These are phyloP conservation scores for Ramphastos sulfuratus DNA, from an alignment of 2,113 vertebrate species.

Conservation along the genomic window DNA sequence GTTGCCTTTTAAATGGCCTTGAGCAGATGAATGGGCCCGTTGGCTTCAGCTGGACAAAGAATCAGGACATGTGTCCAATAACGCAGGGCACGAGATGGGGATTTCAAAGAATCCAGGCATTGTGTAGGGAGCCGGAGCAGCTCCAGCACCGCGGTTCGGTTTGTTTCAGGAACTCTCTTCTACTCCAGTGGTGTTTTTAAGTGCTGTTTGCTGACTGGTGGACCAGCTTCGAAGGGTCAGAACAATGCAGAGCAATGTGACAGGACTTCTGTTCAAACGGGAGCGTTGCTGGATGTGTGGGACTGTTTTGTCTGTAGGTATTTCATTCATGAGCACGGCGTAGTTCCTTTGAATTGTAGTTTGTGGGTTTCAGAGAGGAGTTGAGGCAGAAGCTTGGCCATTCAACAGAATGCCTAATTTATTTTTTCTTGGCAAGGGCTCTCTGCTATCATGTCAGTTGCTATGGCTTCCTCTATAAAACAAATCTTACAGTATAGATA, in stretches of 20 bases:
- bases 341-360: background rate
- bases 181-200: background rate
- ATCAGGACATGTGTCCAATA: background rate
- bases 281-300: background rate
- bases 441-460: conserved; percentile 40
- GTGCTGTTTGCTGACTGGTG: conserved; percentile 28
- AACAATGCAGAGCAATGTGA: background rate
- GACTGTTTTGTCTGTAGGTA: background rate
- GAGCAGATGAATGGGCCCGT: background rate
- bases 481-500: background rate
- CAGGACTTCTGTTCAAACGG: background rate
- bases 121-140: conserved; percentile 11
- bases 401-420: conserved; percentile 26
- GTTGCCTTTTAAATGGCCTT: background rate
- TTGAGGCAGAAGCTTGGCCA: conserved; percentile 17
- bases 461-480: conserved; percentile 40
- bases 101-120: conserved; percentile 25
- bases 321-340: conserved; percentile 32
- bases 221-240: background rate
- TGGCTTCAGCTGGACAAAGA: conserved; percentile 40
- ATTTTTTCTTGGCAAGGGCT: background rate
- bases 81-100: conserved; percentile 7
- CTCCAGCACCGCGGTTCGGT: background rate
- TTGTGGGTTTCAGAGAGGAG: background rate
- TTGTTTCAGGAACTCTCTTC: conserved; percentile 36